These are phyloP conservation scores for Lasioglossum oenotherae DNA, from an alignment of 2,888 invertebrate genomes.

Conservation along the genomic window DNA sequence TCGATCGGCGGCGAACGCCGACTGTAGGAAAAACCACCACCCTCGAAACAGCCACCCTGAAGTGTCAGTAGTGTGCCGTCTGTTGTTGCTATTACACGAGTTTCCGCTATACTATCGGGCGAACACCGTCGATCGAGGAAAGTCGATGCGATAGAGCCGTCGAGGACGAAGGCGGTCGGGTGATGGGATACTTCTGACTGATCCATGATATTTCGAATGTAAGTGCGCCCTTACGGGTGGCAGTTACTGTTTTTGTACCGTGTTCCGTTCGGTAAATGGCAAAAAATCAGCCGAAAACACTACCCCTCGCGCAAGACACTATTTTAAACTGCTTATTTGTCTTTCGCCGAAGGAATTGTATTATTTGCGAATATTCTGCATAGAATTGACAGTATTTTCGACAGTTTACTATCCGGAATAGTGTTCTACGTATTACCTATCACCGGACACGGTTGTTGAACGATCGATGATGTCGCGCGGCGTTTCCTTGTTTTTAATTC, in stretches of 20 bases:
- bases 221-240: conserved; percentile 18
- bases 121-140: background rate
- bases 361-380: background rate
- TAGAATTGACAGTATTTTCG: background rate
- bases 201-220: conserved; percentile 67
- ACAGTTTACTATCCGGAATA: background rate
- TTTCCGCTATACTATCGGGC: conserved; percentile 25
- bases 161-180: conserved; percentile 1
- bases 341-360: background rate
- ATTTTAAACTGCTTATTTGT: background rate
- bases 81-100: conserved; percentile 68
- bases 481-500: background rate
- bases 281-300: background rate
- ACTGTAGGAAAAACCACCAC: conserved; percentile 67
- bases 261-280: background rate
- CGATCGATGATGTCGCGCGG: background rate
- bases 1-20: conserved; percentile 69
- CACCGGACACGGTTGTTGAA: background rate
- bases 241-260: background rate
- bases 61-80: conserved; percentile 72
- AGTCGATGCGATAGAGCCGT: background rate
- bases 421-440: background rate
- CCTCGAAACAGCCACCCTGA: conserved; percentile 70
- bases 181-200: conserved; percentile 46
- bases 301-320: background rate